A percentile compares a stretch with the other conserved stretches of the same genome.
Evolutionary conservation across 2,797 vertebrate genomes (phyloP).

Genomic region (Phrynocephalus vlangalii): DNA sequence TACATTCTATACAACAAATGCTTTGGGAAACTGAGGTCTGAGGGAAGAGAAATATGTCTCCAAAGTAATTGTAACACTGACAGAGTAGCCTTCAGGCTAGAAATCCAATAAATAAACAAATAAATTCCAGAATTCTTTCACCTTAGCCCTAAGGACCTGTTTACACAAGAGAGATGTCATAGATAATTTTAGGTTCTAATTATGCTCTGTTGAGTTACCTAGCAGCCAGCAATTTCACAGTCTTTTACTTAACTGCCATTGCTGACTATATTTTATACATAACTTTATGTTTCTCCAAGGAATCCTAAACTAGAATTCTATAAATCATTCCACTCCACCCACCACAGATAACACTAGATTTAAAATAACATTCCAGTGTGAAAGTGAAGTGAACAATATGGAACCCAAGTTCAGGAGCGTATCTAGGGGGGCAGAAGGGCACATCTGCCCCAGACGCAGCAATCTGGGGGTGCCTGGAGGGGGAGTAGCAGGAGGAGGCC

Average conservation of each 20-base stretch:
- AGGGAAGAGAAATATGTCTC: not conserved
- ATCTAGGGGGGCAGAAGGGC: too few relatives aligned
- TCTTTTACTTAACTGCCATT: not conserved
- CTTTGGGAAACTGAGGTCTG: not conserved
- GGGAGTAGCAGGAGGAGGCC: too few relatives aligned
- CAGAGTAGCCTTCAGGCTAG: not conserved
- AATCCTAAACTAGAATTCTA: not conserved
- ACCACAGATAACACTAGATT: not conserved
- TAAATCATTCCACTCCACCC: not conserved
- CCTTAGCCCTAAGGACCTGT: not conserved
- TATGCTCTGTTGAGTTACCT: not conserved
- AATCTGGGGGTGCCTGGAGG: too few relatives aligned
- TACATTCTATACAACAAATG: not conserved
- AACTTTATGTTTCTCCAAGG: not conserved
- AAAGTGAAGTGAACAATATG: not conserved
- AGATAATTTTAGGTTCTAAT: slow-evolving; percentile 11
- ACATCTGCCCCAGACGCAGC: too few relatives aligned
- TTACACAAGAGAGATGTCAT: slow-evolving; percentile 7
- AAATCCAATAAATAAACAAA: too few relatives aligned
- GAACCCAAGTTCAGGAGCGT: not conserved
- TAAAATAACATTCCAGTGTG: not conserved
- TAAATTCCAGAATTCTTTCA: not conserved
- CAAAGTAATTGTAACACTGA: not conserved
- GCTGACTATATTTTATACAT: not conserved
- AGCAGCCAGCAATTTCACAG: not conserved